A percentile compares a stretch with the other conserved stretches of the same genome.
Conservation (phyloP, 1,140 invertebrate genomes). For the Zaprionus ornatus region DNA sequence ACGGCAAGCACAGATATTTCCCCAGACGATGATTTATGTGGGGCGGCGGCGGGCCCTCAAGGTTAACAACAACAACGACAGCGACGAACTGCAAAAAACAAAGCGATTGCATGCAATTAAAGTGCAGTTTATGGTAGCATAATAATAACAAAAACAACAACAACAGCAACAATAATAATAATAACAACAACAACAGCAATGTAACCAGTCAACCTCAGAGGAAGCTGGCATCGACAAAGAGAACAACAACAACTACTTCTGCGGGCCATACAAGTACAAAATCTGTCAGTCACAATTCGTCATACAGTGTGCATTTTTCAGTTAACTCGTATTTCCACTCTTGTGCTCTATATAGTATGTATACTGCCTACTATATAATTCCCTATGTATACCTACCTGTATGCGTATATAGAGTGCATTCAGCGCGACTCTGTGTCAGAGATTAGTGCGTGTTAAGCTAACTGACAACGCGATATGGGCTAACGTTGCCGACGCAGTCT, state of each 20-base stretch:
- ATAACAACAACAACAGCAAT: conserved; percentile 4
- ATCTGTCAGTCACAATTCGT: conserved; percentile 56
- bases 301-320: conserved; percentile 35
- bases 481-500: conserved; percentile 16
- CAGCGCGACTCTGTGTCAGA: conserved; percentile 54
- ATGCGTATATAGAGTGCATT: conserved; percentile 13
- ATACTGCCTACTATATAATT: conserved; percentile 1
- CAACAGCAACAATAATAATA: conserved; percentile 12
- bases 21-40: conserved; percentile 40
- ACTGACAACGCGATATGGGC: conserved; percentile 42
- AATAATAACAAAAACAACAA: conserved; percentile 18
- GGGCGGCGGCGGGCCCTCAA: conserved; percentile 43
- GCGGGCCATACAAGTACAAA: conserved; percentile 24
- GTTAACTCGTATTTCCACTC: conserved; percentile 12
- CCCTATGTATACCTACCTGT: neutral
- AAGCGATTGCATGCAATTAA: conserved; percentile 71
- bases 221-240: conserved; percentile 2
- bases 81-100: conserved; percentile 45
- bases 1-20: conserved; percentile 19
- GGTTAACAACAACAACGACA: conserved; percentile 44
- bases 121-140: conserved; percentile 59
- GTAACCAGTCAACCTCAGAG: conserved; percentile 34
- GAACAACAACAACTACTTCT: conserved; percentile 15
- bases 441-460: conserved; percentile 71
- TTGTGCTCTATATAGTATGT: neutral